These are phyloP conservation scores for Sceloporus tristichus DNA, from an alignment of 2,113 vertebrate genomes.

Conservation along the genomic window DNA sequence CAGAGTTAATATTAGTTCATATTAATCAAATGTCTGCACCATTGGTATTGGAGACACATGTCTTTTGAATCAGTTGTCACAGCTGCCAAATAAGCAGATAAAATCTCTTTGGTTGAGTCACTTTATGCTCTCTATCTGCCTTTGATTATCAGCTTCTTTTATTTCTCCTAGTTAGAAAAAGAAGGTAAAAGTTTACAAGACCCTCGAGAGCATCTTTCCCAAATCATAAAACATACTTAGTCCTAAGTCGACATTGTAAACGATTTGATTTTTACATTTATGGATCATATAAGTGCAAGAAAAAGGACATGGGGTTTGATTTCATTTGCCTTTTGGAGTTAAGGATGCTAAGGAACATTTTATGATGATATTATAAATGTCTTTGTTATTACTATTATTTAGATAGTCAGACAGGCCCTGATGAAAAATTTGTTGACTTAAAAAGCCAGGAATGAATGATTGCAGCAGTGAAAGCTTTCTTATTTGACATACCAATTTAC, in stretches of 20 bases:
- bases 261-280: slow-evolving; percentile 9
- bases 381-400: background rate
- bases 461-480: background rate
- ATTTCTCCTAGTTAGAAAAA: slow-evolving; percentile 23
- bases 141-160: background rate
- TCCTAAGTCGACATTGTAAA: background rate
- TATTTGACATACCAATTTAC: background rate
- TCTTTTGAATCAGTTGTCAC: slow-evolving; percentile 5
- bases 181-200: slow-evolving; percentile 20
- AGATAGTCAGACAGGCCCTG: background rate
- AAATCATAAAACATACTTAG: slow-evolving; percentile 13
- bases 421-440: background rate
- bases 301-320: background rate
- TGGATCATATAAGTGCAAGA: background rate
- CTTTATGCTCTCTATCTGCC: background rate
- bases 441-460: background rate
- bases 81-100: slow-evolving; percentile 44
- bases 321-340: slow-evolving; percentile 15
- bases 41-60: slow-evolving; percentile 49
- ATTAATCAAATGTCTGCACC: background rate
- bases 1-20: no score
- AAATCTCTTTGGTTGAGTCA: background rate
- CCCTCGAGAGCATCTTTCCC: background rate
- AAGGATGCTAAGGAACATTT: slow-evolving; percentile 1
- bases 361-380: background rate